Evolutionary conservation across 2,113 vertebrate species (phyloP).

Genomic region (Poeciliopsis prolifica): DNA sequence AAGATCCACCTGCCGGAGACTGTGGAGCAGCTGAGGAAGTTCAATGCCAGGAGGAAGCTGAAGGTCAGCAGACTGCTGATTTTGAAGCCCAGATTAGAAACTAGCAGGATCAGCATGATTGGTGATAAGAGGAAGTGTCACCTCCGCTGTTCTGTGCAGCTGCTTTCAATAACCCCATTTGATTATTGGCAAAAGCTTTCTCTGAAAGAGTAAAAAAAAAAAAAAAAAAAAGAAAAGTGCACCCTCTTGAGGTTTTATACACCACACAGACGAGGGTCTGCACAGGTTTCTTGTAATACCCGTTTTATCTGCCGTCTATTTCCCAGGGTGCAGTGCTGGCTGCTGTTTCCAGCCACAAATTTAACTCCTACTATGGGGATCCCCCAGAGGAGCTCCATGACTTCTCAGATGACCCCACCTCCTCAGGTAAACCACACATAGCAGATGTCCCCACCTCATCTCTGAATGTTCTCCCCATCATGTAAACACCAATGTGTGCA

Average conservation of each 20-base stretch:
- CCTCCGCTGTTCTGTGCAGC: not conserved
- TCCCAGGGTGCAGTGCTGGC: slow-evolving; percentile 95
- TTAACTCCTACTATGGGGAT: slow-evolving; percentile 98
- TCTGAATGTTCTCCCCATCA: not conserved
- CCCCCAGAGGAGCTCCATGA: slow-evolving; percentile 97
- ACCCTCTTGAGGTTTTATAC: not conserved
- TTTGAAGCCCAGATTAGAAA: not conserved
- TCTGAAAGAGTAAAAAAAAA: no score
- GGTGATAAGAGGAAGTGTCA: not conserved
- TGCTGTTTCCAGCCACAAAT: slow-evolving; percentile 99
- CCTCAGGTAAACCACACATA: slow-evolving; percentile 87
- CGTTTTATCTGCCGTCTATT: not conserved
- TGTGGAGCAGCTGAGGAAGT: slow-evolving; percentile 98
- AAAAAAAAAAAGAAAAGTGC: no score
- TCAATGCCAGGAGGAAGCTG: slow-evolving; percentile 98
- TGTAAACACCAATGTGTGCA: not conserved
- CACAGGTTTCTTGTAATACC: no score
- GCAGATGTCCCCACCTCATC: not conserved
- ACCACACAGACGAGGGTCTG: no score
- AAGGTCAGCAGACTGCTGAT: slow-evolving; percentile 81
- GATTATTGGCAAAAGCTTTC: not conserved
- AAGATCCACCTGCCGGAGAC: slow-evolving; percentile 99
- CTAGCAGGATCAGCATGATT: rapidly evolving
- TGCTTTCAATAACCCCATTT: slow-evolving; percentile 1
- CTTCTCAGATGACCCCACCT: slow-evolving; percentile 98